Percentiles rank a stretch among this genome's conserved stretches.
phyloP scores from a whole-genome alignment of 2,888 invertebrate species.

The Melanotus villosus region DNA sequence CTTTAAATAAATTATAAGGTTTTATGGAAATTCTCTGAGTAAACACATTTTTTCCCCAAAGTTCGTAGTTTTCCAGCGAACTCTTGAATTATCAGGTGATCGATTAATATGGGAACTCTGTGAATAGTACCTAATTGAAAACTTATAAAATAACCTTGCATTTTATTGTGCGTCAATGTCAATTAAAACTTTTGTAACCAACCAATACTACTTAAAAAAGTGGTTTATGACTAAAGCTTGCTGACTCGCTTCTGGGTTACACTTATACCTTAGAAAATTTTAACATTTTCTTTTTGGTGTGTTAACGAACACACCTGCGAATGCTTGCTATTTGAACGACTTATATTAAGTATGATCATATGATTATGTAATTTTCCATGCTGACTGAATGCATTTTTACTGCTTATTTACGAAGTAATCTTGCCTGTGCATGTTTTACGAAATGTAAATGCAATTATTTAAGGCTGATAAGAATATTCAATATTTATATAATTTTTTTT shows the following conservation, averaged over 20 bases:
- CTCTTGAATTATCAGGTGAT: too few species aligned
- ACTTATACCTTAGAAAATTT: background rate
- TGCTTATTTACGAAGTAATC: slow-evolving; percentile 1
- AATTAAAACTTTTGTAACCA: too few species aligned
- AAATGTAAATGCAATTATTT: background rate
- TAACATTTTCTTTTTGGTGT: background rate
- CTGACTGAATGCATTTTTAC: background rate
- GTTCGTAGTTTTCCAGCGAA: too few species aligned
- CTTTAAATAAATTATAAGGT: too few species aligned
- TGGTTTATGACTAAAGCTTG: background rate
- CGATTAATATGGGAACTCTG: too few species aligned
- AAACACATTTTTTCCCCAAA: too few species aligned
- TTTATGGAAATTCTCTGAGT: too few species aligned
- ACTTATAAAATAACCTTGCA: too few species aligned
- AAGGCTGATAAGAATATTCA: background rate
- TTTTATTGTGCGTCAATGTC: too few species aligned
- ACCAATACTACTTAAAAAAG: too few species aligned
- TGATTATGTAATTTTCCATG: slow-evolving; percentile 8
- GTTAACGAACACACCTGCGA: background rate
- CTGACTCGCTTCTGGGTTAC: background rate
- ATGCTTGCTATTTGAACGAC: slow-evolving; percentile 3
- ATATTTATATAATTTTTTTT: background rate
- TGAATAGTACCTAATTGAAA: background rate
- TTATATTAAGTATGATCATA: too few species aligned
- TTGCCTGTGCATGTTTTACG: background rate